Percentiles rank a stretch among this genome's conserved stretches.
Conservation (phyloP, 2,113 vertebrate species). For the Xerus inauris region DNA sequence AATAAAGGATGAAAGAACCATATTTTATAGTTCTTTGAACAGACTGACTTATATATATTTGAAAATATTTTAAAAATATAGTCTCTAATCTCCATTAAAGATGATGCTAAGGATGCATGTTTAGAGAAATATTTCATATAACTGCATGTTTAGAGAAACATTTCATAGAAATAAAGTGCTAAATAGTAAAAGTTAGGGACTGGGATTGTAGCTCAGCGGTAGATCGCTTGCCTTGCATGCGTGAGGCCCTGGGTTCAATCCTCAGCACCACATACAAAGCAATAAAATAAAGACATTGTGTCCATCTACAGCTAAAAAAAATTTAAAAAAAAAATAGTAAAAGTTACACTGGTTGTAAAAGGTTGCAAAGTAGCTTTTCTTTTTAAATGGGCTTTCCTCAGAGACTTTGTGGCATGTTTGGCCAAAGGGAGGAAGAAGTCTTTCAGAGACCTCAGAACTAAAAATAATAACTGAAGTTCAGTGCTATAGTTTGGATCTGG, state of each 20-base stretch:
- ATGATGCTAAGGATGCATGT: background rate
- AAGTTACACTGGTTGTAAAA: slow-evolving; percentile 25
- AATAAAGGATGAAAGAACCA: background rate
- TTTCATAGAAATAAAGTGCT: slow-evolving; percentile 21
- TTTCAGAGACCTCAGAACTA: slow-evolving; percentile 17
- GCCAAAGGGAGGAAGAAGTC: background rate
- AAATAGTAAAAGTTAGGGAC: slow-evolving; percentile 46
- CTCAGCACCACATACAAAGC: too few species aligned
- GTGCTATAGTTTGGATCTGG: background rate
- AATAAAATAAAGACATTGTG: too few species aligned
- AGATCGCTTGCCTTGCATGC: too few species aligned
- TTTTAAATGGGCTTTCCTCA: slow-evolving; percentile 14
- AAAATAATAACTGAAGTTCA: background rate
- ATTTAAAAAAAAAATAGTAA: too few species aligned
- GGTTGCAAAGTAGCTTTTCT: background rate
- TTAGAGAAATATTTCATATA: slow-evolving; percentile 32
- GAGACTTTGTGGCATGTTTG: background rate
- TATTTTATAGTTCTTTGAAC: slow-evolving; percentile 1
- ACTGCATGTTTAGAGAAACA: slow-evolving; percentile 7
- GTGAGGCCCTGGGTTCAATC: too few species aligned
- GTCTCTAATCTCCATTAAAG: background rate
- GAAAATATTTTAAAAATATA: slow-evolving; percentile 53
- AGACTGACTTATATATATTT: background rate
- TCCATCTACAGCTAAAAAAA: too few species aligned
- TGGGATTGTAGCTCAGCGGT: too few species aligned